Evolutionary conservation across 92 coral and sea anemone species (phyloP).

Genomic region (Umimayanthus kanabou): DNA sequence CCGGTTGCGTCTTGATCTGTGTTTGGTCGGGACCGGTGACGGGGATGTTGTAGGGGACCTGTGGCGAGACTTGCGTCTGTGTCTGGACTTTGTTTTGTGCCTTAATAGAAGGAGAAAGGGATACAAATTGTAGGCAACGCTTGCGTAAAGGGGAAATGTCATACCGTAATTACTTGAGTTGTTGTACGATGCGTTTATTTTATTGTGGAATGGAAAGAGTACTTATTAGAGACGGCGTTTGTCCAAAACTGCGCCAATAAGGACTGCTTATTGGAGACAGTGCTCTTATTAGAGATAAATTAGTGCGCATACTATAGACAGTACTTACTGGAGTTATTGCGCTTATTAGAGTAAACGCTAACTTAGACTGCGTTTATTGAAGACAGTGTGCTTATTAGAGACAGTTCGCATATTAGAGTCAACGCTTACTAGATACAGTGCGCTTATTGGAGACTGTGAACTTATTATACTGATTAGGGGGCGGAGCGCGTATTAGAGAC

Average conservation of each 20-base stretch:
- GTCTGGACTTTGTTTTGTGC: conserved; percentile 1
- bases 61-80: background rate
- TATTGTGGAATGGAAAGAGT: background rate
- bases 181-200: background rate
- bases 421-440: too few relatives aligned
- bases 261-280: background rate
- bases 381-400: too few relatives aligned
- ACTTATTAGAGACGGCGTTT: background rate
- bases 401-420: too few relatives aligned
- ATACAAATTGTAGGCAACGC: background rate
- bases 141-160: background rate
- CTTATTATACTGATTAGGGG: too few relatives aligned
- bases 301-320: too few relatives aligned
- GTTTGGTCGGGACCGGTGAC: background rate
- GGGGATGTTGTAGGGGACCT: background rate
- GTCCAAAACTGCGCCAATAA: background rate
- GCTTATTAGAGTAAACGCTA: too few relatives aligned
- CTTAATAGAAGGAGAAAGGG: background rate
- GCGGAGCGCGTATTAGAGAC: too few relatives aligned
- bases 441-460: too few relatives aligned
- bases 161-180: background rate
- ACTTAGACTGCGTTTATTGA: too few relatives aligned
- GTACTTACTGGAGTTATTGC: background rate
- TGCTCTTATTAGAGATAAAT: background rate
- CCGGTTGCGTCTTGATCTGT: background rate